A percentile compares a stretch with the other conserved stretches of the same genome.
These are phyloP conservation scores for Gallinago jamesoni DNA, from an alignment of 2,113 vertebrate genomes.

Conservation along the genomic window DNA sequence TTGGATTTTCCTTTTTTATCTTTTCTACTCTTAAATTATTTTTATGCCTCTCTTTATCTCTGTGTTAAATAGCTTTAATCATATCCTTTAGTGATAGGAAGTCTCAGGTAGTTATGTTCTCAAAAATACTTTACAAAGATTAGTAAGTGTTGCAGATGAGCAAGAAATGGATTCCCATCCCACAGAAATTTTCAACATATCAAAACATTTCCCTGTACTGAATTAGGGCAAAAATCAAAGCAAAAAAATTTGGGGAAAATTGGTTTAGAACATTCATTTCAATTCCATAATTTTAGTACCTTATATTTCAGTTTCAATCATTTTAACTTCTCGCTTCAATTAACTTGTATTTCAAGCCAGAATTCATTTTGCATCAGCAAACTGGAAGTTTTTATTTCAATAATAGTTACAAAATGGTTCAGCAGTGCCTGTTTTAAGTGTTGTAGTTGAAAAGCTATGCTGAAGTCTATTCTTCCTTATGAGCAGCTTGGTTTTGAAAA, in stretches of 20 bases:
- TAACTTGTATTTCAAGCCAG: background rate
- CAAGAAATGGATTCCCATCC: conserved; percentile 39
- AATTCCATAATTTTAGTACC: background rate
- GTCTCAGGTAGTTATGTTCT: conserved; percentile 13
- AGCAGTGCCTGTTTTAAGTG: background rate
- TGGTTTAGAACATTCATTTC: background rate
- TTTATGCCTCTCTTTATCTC: background rate
- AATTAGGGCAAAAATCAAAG: conserved; percentile 28
- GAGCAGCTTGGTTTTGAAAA: background rate
- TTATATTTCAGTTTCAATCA: background rate
- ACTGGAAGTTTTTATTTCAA: background rate
- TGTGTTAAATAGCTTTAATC: conserved; percentile 23
- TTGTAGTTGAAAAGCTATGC: background rate
- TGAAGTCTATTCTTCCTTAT: background rate
- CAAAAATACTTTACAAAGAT: conserved; percentile 22
- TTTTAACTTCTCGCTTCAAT: background rate
- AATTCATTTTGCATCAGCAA: background rate
- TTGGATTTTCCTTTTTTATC: background rate
- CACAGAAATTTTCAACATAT: conserved; percentile 19
- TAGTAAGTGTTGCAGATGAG: background rate
- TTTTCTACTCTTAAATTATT: background rate
- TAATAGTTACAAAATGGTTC: background rate
- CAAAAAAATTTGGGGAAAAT: background rate
- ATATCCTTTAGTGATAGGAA: background rate
- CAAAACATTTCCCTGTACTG: conserved; percentile 28